Evolutionary conservation across 2,888 invertebrate species (phyloP).

Genomic region (Neoaliturus tenellus): DNA sequence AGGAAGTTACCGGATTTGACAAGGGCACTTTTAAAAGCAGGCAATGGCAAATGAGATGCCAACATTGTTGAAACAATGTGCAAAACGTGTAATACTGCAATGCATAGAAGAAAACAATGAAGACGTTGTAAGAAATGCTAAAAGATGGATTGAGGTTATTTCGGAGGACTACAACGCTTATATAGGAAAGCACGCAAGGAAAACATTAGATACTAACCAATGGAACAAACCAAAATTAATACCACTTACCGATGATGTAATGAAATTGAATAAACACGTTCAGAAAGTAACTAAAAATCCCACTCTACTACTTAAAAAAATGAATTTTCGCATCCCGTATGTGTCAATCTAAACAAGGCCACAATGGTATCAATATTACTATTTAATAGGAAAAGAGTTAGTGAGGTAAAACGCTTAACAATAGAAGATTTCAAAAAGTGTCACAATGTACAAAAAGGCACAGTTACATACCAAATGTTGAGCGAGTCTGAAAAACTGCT

Average conservation of each 20-base stretch:
- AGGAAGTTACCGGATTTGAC: background rate
- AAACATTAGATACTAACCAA: background rate
- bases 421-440: background rate
- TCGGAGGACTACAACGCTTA: slow-evolving; percentile 24
- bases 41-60: slow-evolving; percentile 44
- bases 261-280: background rate
- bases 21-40: background rate
- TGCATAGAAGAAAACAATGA: background rate
- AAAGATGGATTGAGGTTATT: slow-evolving; percentile 25
- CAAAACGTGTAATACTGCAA: background rate
- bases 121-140: background rate
- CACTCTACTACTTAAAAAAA: background rate
- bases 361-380: background rate
- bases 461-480: background rate
- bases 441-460: background rate
- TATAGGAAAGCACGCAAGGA: slow-evolving; percentile 24
- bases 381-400: background rate
- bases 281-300: background rate
- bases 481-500: background rate
- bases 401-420: background rate
- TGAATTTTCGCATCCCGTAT: background rate
- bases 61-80: slow-evolving; percentile 31
- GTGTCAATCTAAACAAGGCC: background rate
- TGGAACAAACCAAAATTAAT: background rate
- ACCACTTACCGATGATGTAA: background rate